phyloP scores from a whole-genome alignment of 2,797 vertebrate genomes.

The Xyrichtys novacula region DNA sequence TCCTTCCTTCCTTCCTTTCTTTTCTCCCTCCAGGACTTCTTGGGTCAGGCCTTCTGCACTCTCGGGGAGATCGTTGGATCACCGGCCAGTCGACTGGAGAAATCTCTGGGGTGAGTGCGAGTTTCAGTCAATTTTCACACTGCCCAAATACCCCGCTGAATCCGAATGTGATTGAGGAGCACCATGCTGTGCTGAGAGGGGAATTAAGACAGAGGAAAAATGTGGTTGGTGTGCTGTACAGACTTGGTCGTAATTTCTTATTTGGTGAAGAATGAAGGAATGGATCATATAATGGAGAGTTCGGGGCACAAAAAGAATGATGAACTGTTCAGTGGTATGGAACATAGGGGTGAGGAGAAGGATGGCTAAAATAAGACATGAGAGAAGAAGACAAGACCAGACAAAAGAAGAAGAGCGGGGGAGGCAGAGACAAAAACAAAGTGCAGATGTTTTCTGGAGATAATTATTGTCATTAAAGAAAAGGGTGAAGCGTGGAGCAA shows the following conservation, averaged over 20 bases:
- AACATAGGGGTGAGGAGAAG: conserved; percentile 6
- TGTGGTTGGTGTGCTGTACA: conserved; percentile 4
- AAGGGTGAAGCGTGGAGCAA: conserved; percentile 42
- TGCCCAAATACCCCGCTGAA: conserved; percentile 12
- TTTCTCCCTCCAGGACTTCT: conserved; percentile 88
- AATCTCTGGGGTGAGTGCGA: conserved; percentile 91
- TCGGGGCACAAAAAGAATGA: neutral
- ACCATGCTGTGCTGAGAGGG: conserved; percentile 20
- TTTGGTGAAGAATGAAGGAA: conserved; percentile 4
- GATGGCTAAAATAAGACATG: conserved; percentile 19
- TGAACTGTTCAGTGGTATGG: neutral
- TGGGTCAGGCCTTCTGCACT: conserved; percentile 96
- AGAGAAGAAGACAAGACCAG: conserved; percentile 50
- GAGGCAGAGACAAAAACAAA: conserved; percentile 31
- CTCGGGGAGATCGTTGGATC: conserved; percentile 97
- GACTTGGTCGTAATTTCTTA: conserved; percentile 8
- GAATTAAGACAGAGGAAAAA: conserved; percentile 12
- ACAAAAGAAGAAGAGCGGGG: conserved; percentile 37
- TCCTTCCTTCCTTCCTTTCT: conserved; percentile 6
- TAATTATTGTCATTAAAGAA: conserved; percentile 79
- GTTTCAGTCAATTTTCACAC: conserved; percentile 32
- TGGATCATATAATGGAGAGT: conserved; percentile 3
- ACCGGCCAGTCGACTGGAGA: conserved; percentile 94
- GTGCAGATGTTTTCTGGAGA: conserved; percentile 72
- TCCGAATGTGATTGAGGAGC: conserved; percentile 35